Percentiles rank a stretch among this genome's conserved stretches.
Conservation (phyloP, 1,140 invertebrate genomes). For the Calephelis nemesis region DNA sequence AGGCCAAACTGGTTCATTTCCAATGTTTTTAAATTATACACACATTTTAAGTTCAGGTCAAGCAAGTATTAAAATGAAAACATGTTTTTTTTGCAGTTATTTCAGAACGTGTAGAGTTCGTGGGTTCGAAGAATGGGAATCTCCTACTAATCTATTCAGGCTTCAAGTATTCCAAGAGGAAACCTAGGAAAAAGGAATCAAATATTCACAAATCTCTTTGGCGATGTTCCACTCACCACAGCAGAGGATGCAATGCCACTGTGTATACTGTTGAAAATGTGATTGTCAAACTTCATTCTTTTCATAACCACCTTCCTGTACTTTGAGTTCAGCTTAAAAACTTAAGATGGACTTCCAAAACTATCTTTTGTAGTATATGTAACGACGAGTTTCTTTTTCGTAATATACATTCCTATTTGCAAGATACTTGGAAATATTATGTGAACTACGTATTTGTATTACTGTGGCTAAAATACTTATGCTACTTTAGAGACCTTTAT, state of each 20-base stretch:
- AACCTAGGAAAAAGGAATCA: background rate
- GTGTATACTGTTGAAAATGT: slow-evolving; percentile 5
- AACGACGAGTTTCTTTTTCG: too few relatives aligned
- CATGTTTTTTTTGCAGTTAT: background rate
- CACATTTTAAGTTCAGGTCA: too few relatives aligned
- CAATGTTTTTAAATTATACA: too few relatives aligned
- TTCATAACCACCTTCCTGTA: background rate
- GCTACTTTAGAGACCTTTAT: too few relatives aligned
- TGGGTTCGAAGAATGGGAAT: slow-evolving; percentile 4
- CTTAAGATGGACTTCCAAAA: too few relatives aligned
- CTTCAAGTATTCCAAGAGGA: background rate
- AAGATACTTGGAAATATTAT: too few relatives aligned
- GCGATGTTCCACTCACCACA: slow-evolving; percentile 5
- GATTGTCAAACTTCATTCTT: background rate
- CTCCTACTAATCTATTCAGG: background rate
- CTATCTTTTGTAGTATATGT: background rate
- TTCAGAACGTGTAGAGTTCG: background rate
- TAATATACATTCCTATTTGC: too few relatives aligned
- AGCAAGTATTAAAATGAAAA: too few relatives aligned
- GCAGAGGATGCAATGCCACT: background rate
- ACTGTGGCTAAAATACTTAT: too few relatives aligned
- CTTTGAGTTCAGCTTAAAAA: too few relatives aligned
- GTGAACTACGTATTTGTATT: too few relatives aligned
- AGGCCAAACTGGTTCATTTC: too few relatives aligned
- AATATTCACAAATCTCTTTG: background rate